Base-by-base conservation (phyloP, 2,797 vertebrate species). In the Spatula clypeata region DNA sequence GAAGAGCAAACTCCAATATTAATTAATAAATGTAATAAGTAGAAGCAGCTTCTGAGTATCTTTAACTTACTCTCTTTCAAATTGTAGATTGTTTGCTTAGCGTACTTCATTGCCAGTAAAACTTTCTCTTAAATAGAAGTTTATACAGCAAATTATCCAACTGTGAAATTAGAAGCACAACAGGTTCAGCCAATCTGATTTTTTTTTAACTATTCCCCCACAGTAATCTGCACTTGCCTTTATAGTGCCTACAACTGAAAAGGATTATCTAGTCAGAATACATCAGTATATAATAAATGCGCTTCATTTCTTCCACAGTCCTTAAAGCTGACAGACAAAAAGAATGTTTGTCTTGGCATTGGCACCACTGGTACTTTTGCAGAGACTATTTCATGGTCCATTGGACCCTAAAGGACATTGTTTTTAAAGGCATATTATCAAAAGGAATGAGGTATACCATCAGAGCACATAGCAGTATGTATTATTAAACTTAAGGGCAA, bases 371-470 rank as follows among this genome's bases (percentile, higher is more conserved):
- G 65, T 96, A 94, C 95, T 97, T 97, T 90, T 94, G 91, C 96
- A 95, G 95, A 98, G 90, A 98, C 98, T 98, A 98, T 98, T 98
- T 98, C 98, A 98, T 96, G 98, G 98, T 98, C 96, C 97, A 97
- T 77, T 98, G 98, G 97, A 98, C 98, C 98, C 97, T 98, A 98
- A 98, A 98, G 98, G 98, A 98, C 98, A 98, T 97, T 98, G 97
- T 98, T 97, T 98, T 98, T 98, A 97, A 98, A 98, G 97, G 88
- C 85, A 53, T 95, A 97, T 98, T 97, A 98, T 97, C 94, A 95
- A 92, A 97, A 97, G 94, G 87, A 90, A 94, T 96, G 96, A 97
- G 96, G 94, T 79, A 47, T 92, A 81, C 66, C 73, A 88, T 87
- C 57, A 26, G 84, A 91, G 84, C 86, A 83, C 47, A 47, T 96